Evolutionary conservation across 92 coral and sea anemone species (phyloP), one percentile per base, ranked within the genome.

Genomic region (Micromussa lordhowensis): DNA sequence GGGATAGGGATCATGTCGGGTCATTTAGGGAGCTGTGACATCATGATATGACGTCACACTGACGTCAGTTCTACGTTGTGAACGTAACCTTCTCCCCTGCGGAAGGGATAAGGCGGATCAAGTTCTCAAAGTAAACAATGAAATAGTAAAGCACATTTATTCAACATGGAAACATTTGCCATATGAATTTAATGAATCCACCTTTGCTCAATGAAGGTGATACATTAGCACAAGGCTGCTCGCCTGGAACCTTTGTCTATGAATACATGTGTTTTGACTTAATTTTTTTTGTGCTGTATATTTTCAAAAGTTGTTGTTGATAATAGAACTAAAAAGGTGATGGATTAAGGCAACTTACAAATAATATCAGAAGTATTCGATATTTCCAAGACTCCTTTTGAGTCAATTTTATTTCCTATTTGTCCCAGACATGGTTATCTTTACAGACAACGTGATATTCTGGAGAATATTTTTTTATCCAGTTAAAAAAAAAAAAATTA

Each of bases 391-490:
- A 24, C 68, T 8, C 29, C 5, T 0, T 57, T 57, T 57, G 1
- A 4, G 12, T 4, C 54, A 49, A 12, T 40, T 82, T 40, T 80
- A n/a, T 82, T 83, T 85, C 28, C 32, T 69, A 61, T 38, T 81
- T 68, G 68, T 19, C 18, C 54, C 54, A 32, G 40, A 22, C 30
- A 17, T 85, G 82, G 75, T 75, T 85, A 75, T 76, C 38, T 36
- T 36, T 36, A 5, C 38, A 8, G 51, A 44, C 51, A 44, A 44
- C 51, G 51, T 44, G 51, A 44, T 44, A 8, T 44, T 44, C 51
- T 44, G 10, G 51, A 44, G 51, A 44, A 44, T 36, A 36, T 44
- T 44, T 44, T 44, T 44, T 44, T 8, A 5, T 44, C 51, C 9
- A 36, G 38, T 36, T 36, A 36, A 8, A 44, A 8, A 44, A 44